Base-by-base conservation (phyloP, 1,140 invertebrate genomes). In the Philopotamus ludificatus region DNA sequence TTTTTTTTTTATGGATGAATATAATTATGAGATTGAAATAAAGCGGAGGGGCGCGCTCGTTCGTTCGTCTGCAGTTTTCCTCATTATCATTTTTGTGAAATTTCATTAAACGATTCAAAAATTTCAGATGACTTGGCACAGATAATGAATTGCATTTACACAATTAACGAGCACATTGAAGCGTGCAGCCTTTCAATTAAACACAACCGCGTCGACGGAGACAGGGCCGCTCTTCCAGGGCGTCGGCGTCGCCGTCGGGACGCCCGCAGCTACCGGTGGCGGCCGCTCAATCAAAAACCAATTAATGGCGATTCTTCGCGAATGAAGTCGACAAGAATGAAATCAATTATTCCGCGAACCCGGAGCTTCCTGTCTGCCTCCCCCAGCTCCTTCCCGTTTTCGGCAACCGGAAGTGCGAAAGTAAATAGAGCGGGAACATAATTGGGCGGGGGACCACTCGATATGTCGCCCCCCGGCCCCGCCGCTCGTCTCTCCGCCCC, bases 361-460 rank as follows among this genome's bases (percentile, higher is more conserved):
- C 20, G 54, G 22, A n/a, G 49, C 60, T 67, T 65, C 63, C 45
- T 16, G 22, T 18, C 8, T 15, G 4, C 20, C 59, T 23, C 9
- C 8, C 7, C 42, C 39, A 18, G n/a, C 39, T 39, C 50, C 16
- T 10, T 53, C 4, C 21, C 21, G 3, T 4, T 18, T 45, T 45
- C 16, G 9, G 25, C 21, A 18, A 61, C 54, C 15, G 66, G 61
- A 67, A 63, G 66, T 67, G 66, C 61, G 66, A 63, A 67, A 63
- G 66, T 67, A 67, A 67, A 67, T 63, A 63, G 66, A 67, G 54
- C 66, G 60, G 66, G 66, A 67, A 59, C 25, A 51, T 67, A 67
- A 67, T 67, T 67, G 66, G 54, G 60, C 60, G 16, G 21, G 4
- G 28, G 28, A n/a, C 28, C 28, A 34, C 12, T 34, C 28, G 28